A percentile compares a stretch with the other conserved stretches of the same genome.
These are phyloP conservation scores for Saguinus midas DNA, from an alignment of 2,113 vertebrate genomes.

Conservation along the genomic window DNA sequence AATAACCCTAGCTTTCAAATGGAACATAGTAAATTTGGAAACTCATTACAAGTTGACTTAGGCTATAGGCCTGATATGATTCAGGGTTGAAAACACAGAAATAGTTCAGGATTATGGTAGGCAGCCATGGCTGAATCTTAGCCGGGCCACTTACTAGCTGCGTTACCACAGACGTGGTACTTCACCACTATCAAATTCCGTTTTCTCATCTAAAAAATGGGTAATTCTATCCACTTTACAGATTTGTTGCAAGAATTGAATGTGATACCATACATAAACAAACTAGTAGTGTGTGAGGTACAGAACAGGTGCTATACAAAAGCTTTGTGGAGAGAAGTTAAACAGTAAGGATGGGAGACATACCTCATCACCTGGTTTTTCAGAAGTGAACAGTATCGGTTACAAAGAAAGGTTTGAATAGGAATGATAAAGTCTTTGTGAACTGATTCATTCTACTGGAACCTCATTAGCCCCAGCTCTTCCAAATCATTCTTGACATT, in stretches of 20 bases:
- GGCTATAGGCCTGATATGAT: not conserved
- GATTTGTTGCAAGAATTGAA: not conserved
- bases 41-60: not conserved
- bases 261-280: not conserved
- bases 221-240: not conserved
- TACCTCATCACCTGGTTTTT: not conserved
- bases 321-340: not conserved
- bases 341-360: not conserved
- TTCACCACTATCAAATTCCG: conserved; percentile 19
- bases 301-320: not conserved
- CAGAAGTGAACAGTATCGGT: not conserved
- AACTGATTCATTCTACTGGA: not conserved
- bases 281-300: not conserved
- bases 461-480: not conserved
- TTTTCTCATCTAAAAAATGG: not conserved
- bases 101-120: not conserved
- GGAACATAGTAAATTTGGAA: not conserved
- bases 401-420: not conserved
- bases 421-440: not conserved
- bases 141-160: not conserved
- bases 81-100: not conserved
- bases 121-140: not conserved
- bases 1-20: not conserved
- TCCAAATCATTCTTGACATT: not conserved
- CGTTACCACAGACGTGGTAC: not conserved